These are phyloP conservation scores for Malthinus flaveolus DNA, from an alignment of 2,888 invertebrate species.

Conservation along the genomic window DNA sequence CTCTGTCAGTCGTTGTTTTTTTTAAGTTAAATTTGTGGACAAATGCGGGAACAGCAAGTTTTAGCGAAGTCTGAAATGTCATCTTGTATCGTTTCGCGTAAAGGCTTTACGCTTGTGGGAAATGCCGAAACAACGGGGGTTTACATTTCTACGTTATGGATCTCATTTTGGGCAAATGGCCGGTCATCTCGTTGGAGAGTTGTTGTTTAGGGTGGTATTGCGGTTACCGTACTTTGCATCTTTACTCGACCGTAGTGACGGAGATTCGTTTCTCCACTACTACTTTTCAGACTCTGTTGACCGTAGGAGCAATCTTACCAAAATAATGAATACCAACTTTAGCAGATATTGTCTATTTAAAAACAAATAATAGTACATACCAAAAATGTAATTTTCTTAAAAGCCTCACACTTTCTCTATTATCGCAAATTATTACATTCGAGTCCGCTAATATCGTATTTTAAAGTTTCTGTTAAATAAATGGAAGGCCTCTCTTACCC, in stretches of 20 bases:
- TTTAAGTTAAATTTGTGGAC: slow-evolving; percentile 26
- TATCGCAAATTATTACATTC: background rate
- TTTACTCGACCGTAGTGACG: slow-evolving; percentile 38
- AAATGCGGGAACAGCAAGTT: slow-evolving; percentile 27
- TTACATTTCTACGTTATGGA: slow-evolving; percentile 50
- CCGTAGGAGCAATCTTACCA: slow-evolving; percentile 20
- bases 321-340: slow-evolving; percentile 12
- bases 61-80: slow-evolving; percentile 35
- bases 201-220: slow-evolving; percentile 39
- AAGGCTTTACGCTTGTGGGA: slow-evolving; percentile 42
- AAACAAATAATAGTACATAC: slow-evolving; percentile 11
- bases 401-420: slow-evolving; percentile 8
- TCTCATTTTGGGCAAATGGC: slow-evolving; percentile 49
- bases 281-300: slow-evolving; percentile 20
- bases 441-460: background rate
- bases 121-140: slow-evolving; percentile 43
- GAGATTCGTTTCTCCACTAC: slow-evolving; percentile 29
- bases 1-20: slow-evolving; percentile 10
- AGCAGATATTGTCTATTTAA: slow-evolving; percentile 9
- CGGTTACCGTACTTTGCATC: slow-evolving; percentile 43
- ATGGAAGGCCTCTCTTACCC: no score
- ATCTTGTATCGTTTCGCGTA: slow-evolving; percentile 42
- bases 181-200: slow-evolving; percentile 48
- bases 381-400: slow-evolving; percentile 11
- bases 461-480: no score